Conservation (phyloP, 92 coral and sea anemone species). For the Siderastrea siderea region DNA sequence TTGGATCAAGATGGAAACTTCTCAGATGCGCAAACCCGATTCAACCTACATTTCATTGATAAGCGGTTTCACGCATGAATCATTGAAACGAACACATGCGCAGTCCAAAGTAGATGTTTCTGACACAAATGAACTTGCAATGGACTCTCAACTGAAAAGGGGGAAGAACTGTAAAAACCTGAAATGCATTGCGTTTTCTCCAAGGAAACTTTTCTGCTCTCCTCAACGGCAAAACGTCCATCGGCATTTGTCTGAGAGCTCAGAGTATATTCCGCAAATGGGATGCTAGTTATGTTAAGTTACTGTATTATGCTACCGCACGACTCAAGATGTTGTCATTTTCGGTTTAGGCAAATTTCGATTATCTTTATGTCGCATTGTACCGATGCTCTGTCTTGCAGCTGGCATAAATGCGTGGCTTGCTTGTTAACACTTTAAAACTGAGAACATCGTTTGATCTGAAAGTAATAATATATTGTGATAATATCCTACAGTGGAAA, state of each 20-base stretch:
- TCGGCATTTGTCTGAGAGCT: conserved; percentile 7
- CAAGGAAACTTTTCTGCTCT: conserved; percentile 27
- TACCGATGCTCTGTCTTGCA: too few species aligned
- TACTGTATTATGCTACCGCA: too few species aligned
- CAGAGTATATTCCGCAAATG: conserved; percentile 22
- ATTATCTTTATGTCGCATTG: too few species aligned
- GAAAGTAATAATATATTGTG: too few species aligned
- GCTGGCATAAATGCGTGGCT: too few species aligned
- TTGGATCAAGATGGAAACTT: not conserved
- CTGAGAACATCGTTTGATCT: too few species aligned
- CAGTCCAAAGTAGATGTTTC: not conserved
- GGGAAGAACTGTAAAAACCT: conserved; percentile 29
- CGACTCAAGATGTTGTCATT: too few species aligned
- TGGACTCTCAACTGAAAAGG: not conserved
- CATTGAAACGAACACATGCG: not conserved
- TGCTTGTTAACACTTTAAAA: too few species aligned
- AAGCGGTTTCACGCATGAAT: conserved; percentile 36
- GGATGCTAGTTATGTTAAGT: not conserved
- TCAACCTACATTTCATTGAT: conserved; percentile 47
- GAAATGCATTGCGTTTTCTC: conserved; percentile 36
- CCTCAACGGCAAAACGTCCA: conserved; percentile 2
- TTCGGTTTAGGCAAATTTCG: too few species aligned
- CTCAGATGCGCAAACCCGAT: conserved; percentile 40
- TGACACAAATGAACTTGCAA: not conserved
- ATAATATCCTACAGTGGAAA: too few species aligned